Percentiles rank a stretch among this genome's conserved stretches.
These are phyloP conservation scores for Pogonophryne albipinna DNA, from an alignment of 2,797 vertebrate species.

Conservation along the genomic window DNA sequence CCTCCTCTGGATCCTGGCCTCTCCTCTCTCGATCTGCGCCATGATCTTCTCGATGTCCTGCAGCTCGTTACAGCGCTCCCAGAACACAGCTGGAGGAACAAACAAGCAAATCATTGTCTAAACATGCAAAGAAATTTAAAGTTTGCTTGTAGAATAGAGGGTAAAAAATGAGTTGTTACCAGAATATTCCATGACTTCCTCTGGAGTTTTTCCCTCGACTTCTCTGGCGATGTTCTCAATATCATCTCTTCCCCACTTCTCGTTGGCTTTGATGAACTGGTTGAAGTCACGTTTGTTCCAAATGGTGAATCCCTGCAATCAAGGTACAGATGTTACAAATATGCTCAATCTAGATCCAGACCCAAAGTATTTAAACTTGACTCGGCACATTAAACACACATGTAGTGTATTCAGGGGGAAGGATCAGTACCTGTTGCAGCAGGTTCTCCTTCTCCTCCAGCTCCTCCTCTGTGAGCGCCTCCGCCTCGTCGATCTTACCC, in stretches of 20 bases:
- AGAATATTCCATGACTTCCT: slow-evolving; percentile 99
- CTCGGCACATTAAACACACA: neutral
- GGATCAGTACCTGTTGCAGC: slow-evolving; percentile 90
- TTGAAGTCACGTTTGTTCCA: slow-evolving; percentile 99
- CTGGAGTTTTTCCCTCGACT: slow-evolving; percentile 98
- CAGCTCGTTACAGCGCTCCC: slow-evolving; percentile 98
- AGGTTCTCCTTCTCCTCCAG: slow-evolving; percentile 98
- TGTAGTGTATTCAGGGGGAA: neutral
- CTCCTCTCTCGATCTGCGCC: slow-evolving; percentile 99
- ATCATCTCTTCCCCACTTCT: slow-evolving; percentile 99
- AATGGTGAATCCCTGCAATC: slow-evolving; percentile 94
- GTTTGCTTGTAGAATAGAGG: neutral
- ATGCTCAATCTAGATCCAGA: neutral
- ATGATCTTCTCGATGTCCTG: slow-evolving; percentile 99
- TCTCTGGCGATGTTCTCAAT: slow-evolving; percentile 99
- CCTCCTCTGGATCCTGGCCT: slow-evolving; percentile 97
- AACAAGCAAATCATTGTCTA: neutral
- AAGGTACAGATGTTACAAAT: neutral
- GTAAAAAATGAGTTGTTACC: slow-evolving; percentile 79
- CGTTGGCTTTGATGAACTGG: slow-evolving; percentile 99
- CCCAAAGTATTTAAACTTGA: neutral
- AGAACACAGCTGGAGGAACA: slow-evolving; percentile 91
- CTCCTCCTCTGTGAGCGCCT: slow-evolving; percentile 96
- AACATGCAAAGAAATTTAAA: neutral
- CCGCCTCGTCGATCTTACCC: slow-evolving; percentile 97